These are phyloP conservation scores for Drosophila micromelanica DNA, from an alignment of 1,140 invertebrate genomes.

Conservation along the genomic window DNA sequence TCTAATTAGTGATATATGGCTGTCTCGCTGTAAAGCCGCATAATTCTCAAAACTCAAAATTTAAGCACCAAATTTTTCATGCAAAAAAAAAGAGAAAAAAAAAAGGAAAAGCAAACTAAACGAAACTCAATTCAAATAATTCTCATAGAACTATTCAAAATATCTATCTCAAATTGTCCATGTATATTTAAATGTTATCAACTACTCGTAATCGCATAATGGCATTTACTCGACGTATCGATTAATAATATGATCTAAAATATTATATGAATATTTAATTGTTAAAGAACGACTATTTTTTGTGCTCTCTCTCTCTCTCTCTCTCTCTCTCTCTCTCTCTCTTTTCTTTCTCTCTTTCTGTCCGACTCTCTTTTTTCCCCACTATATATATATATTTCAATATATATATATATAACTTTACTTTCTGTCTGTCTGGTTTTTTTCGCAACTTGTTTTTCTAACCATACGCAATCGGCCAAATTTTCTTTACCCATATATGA, in stretches of 20 bases:
- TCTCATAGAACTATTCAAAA: conserved; percentile 11
- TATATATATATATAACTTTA: conserved; percentile 47
- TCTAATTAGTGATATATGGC: conserved; percentile 28
- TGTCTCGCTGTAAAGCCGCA: background rate
- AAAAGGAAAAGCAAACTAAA: conserved; percentile 15
- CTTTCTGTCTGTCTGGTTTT: conserved; percentile 62
- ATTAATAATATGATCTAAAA: conserved; percentile 30
- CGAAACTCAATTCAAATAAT: background rate
- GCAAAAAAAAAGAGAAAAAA: conserved; percentile 6
- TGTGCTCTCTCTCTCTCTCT: conserved; percentile 31
- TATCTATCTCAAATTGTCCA: conserved; percentile 38
- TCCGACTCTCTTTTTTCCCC: conserved; percentile 8
- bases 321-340: conserved; percentile 1
- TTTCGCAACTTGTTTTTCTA: conserved; percentile 30
- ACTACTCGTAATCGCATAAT: conserved; percentile 43
- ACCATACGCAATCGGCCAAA: conserved; percentile 43
- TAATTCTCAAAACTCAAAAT: background rate
- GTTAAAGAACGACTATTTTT: conserved; percentile 32
- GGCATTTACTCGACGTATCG: conserved; percentile 49
- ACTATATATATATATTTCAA: conserved; percentile 30
- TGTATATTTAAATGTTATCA: conserved; percentile 48
- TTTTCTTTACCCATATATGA: conserved; percentile 25
- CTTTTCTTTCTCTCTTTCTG: conserved; percentile 18
- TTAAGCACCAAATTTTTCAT: conserved; percentile 32
- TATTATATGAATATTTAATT: conserved; percentile 33